Conservation (phyloP, 2,113 vertebrate genomes). For the Myiopsitta monachus region DNA sequence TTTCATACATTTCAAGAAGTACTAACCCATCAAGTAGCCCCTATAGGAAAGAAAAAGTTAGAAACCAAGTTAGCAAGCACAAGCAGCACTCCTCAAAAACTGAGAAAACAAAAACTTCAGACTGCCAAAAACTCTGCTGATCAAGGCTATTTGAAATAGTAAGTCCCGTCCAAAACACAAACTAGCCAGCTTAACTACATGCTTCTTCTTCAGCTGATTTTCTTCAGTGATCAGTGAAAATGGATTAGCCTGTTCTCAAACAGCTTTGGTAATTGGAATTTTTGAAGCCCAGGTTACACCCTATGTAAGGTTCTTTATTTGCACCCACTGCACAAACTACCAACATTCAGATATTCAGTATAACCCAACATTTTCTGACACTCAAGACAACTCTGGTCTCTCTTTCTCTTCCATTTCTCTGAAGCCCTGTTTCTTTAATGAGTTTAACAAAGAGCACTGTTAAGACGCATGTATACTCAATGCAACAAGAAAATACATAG, state of each 20-base stretch:
- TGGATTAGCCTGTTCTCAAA: neutral
- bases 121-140: neutral
- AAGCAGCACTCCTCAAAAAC: neutral
- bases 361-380: neutral
- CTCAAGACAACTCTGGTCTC: neutral
- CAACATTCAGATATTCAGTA: neutral
- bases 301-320: neutral
- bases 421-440: neutral
- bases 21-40: slow-evolving; percentile 94
- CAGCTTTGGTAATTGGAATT: neutral
- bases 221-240: neutral
- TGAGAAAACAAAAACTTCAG: neutral
- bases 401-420: neutral
- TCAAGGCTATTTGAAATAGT: neutral
- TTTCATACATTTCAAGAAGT: slow-evolving; percentile 9
- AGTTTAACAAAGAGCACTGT: neutral
- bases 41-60: slow-evolving; percentile 73
- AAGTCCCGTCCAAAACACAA: neutral
- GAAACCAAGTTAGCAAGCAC: neutral
- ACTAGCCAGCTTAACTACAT: neutral
- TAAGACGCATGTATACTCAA: neutral
- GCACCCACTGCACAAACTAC: neutral
- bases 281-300: neutral
- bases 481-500: neutral
- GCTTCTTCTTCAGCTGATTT: neutral